A percentile compares a stretch with the other conserved stretches of the same genome.
phyloP scores from a whole-genome alignment of 35 echinoderm and acorn worm genomes.

The Lytechinus variegatus region DNA sequence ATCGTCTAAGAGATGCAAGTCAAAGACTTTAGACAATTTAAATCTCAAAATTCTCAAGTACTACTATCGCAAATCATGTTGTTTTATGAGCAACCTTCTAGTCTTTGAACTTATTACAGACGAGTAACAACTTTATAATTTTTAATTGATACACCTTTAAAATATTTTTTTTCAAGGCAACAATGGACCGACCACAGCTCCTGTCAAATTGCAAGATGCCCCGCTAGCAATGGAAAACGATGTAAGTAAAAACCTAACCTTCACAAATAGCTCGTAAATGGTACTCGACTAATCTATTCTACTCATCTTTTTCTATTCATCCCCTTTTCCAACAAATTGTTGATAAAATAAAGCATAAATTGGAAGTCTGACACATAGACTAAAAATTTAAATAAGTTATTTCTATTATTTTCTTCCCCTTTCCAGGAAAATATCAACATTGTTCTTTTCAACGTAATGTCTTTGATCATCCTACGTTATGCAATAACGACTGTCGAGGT shows the following conservation, averaged over 20 bases:
- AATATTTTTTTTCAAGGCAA: neutral
- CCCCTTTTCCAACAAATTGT: neutral
- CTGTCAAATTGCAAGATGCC: slow-evolving; percentile 39
- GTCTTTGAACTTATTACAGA: neutral
- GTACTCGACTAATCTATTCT: no score
- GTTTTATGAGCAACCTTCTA: neutral
- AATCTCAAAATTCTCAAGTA: neutral
- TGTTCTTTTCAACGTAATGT: slow-evolving; percentile 53
- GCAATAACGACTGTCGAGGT: slow-evolving; percentile 64
- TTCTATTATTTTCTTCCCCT: neutral
- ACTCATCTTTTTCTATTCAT: neutral
- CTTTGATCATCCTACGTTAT: slow-evolving; percentile 64
- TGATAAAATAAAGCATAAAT: no score
- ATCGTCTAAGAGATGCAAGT: neutral
- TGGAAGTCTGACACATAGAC: no score
- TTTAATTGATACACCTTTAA: neutral
- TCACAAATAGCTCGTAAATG: neutral
- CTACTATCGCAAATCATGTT: neutral
- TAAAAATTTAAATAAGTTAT: neutral
- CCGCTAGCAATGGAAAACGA: slow-evolving; percentile 49
- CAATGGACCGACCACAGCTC: neutral
- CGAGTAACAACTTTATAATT: neutral
- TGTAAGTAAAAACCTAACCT: slow-evolving; percentile 15
- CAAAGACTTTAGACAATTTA: neutral
- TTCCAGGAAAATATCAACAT: slow-evolving; percentile 61